Evolutionary conservation across 1,140 invertebrate species (phyloP).

Genomic region (silkworm (Bombyx mori)): ASM3026992v2 NC_085114.1:10855501-10856000

Average conservation of each 20-base stretch:
- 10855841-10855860: slow-evolving; percentile 24
- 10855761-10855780: slow-evolving; percentile 23
- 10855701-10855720: background rate
- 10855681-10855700: too few relatives aligned
- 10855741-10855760: slow-evolving; percentile 17
- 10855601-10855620: too few relatives aligned
- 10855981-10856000: background rate
- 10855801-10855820: slow-evolving; percentile 31
- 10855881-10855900: slow-evolving; percentile 34
- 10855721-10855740: background rate
- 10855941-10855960: slow-evolving; percentile 21
- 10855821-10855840: slow-evolving; percentile 35
- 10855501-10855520: too few relatives aligned
- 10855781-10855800: slow-evolving; percentile 31
- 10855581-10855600: too few relatives aligned
- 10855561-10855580: too few relatives aligned
- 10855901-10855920: slow-evolving; percentile 36
- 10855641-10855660: too few relatives aligned
- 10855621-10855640: too few relatives aligned
- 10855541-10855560: too few relatives aligned
- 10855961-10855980: slow-evolving; percentile 20
- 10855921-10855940: slow-evolving; percentile 11
- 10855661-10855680: too few relatives aligned
- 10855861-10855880: slow-evolving; percentile 22
- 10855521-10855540: too few relatives aligned